A percentile compares a stretch with the other conserved stretches of the same genome.
phyloP scores from a whole-genome alignment of 2,797 vertebrate species.

The Liparis tanakae region DNA sequence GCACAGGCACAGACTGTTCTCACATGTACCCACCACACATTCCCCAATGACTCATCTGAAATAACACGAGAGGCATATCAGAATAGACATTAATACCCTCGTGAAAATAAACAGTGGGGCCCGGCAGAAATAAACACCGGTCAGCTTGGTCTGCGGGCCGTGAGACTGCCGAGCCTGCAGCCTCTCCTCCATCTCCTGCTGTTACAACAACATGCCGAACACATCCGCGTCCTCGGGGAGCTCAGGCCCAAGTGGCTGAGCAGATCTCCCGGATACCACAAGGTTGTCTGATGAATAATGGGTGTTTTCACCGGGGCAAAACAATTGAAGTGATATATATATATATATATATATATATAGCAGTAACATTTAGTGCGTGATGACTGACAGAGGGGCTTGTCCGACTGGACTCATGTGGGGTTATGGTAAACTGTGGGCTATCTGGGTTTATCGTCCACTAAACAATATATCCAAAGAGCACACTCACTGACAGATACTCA shows the following conservation, averaged over 20 bases:
- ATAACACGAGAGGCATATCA: conserved; percentile 69
- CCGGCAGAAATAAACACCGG: conserved; percentile 63
- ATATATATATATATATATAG: conserved; percentile 20
- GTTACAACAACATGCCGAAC: conserved; percentile 46
- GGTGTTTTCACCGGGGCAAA: conserved; percentile 10
- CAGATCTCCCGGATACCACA: conserved; percentile 32
- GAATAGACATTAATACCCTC: conserved; percentile 69
- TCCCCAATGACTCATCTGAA: conserved; percentile 71
- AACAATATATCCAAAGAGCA: neutral
- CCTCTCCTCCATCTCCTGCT: conserved; percentile 38
- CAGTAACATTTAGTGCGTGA: conserved; percentile 10
- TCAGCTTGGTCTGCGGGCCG: conserved; percentile 45
- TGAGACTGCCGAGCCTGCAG: conserved; percentile 39
- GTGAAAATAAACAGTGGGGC: conserved; percentile 64
- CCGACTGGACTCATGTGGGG: conserved; percentile 10
- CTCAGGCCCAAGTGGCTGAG: conserved; percentile 29
- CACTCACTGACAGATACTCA: neutral
- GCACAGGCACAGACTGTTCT: conserved; percentile 73
- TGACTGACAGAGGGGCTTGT: conserved; percentile 20
- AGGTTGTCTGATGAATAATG: conserved; percentile 29
- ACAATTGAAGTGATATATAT: conserved; percentile 31
- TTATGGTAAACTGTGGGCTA: conserved; percentile 11
- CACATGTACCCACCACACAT: conserved; percentile 74
- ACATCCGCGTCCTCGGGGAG: conserved; percentile 6
- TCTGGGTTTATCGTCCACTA: neutral